Percentiles rank a stretch among this genome's conserved stretches.
Evolutionary conservation across 2,113 vertebrate genomes (phyloP).

Genomic region (Pteruthius melanotis): DNA sequence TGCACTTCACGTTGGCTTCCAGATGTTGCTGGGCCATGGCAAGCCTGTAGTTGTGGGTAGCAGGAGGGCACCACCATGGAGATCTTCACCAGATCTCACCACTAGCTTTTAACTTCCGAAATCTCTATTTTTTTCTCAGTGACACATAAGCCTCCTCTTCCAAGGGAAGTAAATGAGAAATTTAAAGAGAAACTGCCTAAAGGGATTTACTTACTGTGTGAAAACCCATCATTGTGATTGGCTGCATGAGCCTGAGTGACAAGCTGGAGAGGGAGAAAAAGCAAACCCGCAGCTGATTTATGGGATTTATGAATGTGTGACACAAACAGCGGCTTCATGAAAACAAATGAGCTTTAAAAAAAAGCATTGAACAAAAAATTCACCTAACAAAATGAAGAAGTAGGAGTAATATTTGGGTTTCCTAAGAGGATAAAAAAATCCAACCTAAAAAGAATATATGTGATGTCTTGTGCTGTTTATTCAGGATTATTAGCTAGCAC

Average conservation of each 20-base stretch:
- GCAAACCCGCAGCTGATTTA: not conserved
- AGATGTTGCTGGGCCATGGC: not conserved
- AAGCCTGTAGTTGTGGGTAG: not conserved
- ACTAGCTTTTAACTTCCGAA: not conserved
- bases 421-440: not conserved
- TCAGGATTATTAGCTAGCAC: not conserved
- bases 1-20: fast-evolving
- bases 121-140: not conserved
- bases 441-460: not conserved
- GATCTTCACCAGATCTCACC: not conserved
- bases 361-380: not conserved
- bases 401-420: not conserved
- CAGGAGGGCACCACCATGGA: not conserved
- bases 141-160: not conserved
- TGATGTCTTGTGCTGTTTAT: not conserved
- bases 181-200: not conserved
- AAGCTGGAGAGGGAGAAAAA: not conserved
- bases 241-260: not conserved
- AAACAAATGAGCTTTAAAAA: not conserved
- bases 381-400: not conserved
- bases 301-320: not conserved
- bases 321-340: not conserved
- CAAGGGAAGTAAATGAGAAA: constrained; percentile 6
- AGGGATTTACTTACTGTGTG: not conserved
- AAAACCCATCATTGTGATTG: fast-evolving